These are phyloP conservation scores for Mormoops blainvillei DNA, from an alignment of 2,113 vertebrate genomes.

Conservation along the genomic window DNA sequence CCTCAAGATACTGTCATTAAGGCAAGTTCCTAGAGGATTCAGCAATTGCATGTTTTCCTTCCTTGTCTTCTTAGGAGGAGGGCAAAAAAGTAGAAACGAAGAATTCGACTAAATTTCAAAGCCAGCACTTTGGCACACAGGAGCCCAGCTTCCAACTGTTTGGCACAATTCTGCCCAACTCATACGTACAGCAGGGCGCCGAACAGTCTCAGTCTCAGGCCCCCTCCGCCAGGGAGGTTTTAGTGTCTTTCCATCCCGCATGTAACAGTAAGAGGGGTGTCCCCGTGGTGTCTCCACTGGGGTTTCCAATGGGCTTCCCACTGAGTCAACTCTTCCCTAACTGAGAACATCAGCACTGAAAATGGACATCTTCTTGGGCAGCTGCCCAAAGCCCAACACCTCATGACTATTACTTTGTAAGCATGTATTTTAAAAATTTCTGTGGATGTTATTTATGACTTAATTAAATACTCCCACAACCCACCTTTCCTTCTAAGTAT, in stretches of 20 bases:
- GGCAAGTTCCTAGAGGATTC: neutral
- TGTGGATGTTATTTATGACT: neutral
- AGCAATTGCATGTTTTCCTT: neutral
- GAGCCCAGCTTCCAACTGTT: neutral
- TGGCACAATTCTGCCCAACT: neutral
- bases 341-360: neutral
- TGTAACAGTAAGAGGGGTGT: neutral
- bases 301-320: neutral
- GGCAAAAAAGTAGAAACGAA: neutral
- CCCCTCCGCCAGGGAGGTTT: fast-evolving
- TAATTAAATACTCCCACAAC: neutral
- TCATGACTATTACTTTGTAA: neutral
- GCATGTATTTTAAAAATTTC: neutral
- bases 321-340: neutral
- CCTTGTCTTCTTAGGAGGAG: neutral
- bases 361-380: neutral
- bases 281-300: neutral
- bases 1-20: neutral
- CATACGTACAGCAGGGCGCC: neutral
- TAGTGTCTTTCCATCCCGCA: neutral
- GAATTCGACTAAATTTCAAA: neutral
- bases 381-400: neutral
- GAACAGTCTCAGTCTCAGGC: neutral
- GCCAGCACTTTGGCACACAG: neutral
- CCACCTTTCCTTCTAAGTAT: neutral